Evolutionary conservation across 2,797 vertebrate genomes (phyloP).

Genomic region (Peromyscus attwateri): DNA sequence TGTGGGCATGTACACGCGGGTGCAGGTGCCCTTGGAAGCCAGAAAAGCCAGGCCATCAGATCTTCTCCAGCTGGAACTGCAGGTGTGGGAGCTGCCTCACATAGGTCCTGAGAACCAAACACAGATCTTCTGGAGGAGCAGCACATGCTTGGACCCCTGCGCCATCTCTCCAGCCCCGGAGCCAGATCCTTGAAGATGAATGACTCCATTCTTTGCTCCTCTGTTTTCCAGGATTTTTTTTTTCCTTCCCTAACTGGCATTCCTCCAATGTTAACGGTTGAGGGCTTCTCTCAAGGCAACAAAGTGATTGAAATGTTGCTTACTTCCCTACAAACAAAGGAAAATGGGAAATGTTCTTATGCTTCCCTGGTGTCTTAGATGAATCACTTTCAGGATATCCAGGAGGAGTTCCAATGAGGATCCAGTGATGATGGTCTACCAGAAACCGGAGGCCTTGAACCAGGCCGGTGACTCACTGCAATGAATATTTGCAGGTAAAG

Average conservation of each 20-base stretch:
- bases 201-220: not conserved
- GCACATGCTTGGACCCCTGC: not conserved
- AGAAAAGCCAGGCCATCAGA: not conserved
- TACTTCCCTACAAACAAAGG: slow-evolving; percentile 7
- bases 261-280: not conserved
- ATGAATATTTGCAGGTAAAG: too few relatives aligned
- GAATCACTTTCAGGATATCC: not conserved
- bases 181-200: not conserved
- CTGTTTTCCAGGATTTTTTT: not conserved
- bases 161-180: not conserved
- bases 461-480: too few relatives aligned
- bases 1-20: not conserved
- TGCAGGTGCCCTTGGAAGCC: not conserved
- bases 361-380: not conserved
- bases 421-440: too few relatives aligned
- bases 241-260: not conserved
- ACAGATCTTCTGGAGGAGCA: too few relatives aligned
- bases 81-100: too few relatives aligned
- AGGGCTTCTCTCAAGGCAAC: slow-evolving; percentile 31
- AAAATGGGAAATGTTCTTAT: not conserved
- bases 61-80: not conserved
- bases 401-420: too few relatives aligned
- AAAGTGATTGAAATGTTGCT: not conserved
- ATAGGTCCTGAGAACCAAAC: not conserved
- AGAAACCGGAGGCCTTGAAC: too few relatives aligned